Evolutionary conservation across 2,797 vertebrate genomes (phyloP), one percentile per base, ranked within the genome.

Genomic region (Varecia variegata): DNA sequence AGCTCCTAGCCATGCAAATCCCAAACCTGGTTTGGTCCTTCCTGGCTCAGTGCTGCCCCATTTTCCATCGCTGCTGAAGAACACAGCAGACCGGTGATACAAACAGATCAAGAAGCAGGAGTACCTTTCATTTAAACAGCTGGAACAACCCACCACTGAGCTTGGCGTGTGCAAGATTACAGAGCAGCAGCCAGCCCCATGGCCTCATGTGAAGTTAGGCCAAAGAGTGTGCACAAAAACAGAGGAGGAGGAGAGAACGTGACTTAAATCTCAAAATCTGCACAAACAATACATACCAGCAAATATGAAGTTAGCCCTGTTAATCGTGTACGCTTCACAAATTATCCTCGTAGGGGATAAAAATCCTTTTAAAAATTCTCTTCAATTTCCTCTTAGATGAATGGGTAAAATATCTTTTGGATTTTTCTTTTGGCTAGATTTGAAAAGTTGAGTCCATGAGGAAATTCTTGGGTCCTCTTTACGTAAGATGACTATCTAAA

Each of bases 281-380:
- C 43, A 13, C 2, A 27, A 47, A 11, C 38, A 35, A 2, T 0
- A 0, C 8, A 0, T 4, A 5, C 25, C 2, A 5, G 40, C 58
- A 11, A 14, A 27, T 47, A 12, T 0, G 5, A n/a, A n/a, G n/a
- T n/a, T n/a, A 47, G 38, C 27, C 38, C 38, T n/a, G 23, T 79
- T 43, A 40, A 25, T 30, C 13, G 60, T 27, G 0, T 1, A 20
- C 3, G 27, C 38, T 15, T 81, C n/a, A 5, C 40, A 27, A 4
- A 52, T 21, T 35, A 9, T 32, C 54, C 4, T 3, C 50, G 62
- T 84, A 91, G 21, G 45, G 45, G 35, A 12, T 67, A 27, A 58
- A 80, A 27, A 15, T 35, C 23, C n/a, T 9, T 23, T 79, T 30
- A 23, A n/a, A 74, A 76, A 21, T 76, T 43, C 38, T 84, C 50